Evolutionary conservation across 2,113 vertebrate genomes (phyloP).

Genomic region (Gymnarchus niloticus): DNA sequence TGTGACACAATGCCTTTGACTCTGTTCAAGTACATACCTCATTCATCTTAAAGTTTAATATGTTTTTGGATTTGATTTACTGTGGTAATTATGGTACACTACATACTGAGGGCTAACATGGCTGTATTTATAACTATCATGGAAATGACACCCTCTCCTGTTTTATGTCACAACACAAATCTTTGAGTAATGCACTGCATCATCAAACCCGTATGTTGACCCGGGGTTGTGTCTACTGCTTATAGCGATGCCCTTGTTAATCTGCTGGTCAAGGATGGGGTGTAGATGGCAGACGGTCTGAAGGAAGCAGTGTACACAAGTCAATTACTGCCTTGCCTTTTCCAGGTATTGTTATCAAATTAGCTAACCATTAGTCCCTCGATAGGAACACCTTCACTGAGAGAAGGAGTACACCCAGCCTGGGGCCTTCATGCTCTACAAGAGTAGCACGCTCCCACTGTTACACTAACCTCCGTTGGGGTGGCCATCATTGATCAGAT

Average conservation of each 20-base stretch:
- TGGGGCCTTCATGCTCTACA: not conserved
- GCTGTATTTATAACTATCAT: not conserved
- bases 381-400: not conserved
- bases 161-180: not conserved
- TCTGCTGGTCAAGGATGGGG: not conserved
- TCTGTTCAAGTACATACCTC: not conserved
- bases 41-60: slow-evolving; percentile 15
- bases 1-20: not conserved
- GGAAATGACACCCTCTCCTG: not conserved
- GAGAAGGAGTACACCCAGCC: not conserved
- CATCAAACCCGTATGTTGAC: not conserved
- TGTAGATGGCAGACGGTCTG: not conserved
- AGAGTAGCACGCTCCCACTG: not conserved
- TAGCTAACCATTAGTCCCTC: not conserved
- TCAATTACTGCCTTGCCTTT: not conserved
- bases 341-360: not conserved
- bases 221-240: not conserved
- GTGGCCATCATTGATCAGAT: not conserved
- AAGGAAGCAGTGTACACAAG: not conserved
- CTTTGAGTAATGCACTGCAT: not conserved
- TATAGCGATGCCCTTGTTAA: too few relatives aligned
- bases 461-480: not conserved
- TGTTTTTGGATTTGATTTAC: slow-evolving; percentile 2
- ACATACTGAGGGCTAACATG: not conserved
- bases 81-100: slow-evolving; percentile 5